A percentile compares a stretch with the other conserved stretches of the same genome.
Conservation (phyloP, 2,797 vertebrate species). For the Erethizon dorsatum region DNA sequence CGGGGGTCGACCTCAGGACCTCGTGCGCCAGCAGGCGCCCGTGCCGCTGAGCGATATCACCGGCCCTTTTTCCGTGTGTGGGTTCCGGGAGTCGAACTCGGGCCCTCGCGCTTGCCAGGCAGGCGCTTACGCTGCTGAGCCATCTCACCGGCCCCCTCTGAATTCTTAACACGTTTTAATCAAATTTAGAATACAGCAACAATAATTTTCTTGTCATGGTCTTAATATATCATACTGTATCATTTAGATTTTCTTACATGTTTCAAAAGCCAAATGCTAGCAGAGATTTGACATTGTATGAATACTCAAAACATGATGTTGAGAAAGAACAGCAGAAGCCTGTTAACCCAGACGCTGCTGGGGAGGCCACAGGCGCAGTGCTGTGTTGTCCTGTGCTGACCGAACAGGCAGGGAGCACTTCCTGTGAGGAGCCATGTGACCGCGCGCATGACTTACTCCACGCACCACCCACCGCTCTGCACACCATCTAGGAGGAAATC, state of each 20-base stretch:
- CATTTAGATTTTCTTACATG: conserved; percentile 51
- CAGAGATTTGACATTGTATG: neutral
- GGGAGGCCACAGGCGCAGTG: neutral
- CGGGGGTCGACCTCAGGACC: no score
- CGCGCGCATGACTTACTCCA: conserved; percentile 83
- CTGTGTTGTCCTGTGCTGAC: neutral
- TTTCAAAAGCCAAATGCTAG: conserved; percentile 44
- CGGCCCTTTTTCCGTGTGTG: no score
- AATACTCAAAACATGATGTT: neutral
- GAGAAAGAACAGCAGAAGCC: neutral
- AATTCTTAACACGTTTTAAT: neutral
- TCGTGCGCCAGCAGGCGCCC: no score
- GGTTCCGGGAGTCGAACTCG: no score
- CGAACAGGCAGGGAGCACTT: conserved; percentile 15
- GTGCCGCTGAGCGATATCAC: no score
- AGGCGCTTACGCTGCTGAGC: no score
- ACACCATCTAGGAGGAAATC: conserved; percentile 81
- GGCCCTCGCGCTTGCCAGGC: no score
- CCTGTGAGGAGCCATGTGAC: conserved; percentile 73
- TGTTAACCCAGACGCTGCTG: neutral
- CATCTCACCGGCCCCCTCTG: no score
- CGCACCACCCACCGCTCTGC: conserved; percentile 74
- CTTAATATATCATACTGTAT: neutral
- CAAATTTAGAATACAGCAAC: conserved; percentile 49
- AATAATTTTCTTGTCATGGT: neutral